Evolutionary conservation across 2,888 invertebrate species (phyloP).

Genomic region (Argyra leucocephala): DNA sequence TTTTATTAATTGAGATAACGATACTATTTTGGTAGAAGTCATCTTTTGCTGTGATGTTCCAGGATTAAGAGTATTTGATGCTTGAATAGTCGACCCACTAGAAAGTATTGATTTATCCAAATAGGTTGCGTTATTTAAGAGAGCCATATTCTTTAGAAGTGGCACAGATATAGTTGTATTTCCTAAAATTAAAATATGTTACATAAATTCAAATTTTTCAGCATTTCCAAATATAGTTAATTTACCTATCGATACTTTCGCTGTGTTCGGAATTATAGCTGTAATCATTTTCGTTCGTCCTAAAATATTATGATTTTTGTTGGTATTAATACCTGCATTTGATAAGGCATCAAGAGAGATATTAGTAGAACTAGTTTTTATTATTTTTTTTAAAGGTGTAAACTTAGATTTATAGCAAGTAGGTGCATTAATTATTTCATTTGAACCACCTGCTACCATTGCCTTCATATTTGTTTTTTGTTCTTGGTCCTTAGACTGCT

Average conservation of each 20-base stretch:
- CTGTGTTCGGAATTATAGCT: constrained; percentile 52
- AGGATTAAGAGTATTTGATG: constrained; percentile 31
- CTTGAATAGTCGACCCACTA: constrained; percentile 24
- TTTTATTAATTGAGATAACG: constrained; percentile 38
- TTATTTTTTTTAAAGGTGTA: neutral
- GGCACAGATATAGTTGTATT: constrained; percentile 44
- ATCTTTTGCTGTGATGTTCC: constrained; percentile 34
- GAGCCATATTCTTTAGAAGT: constrained; percentile 31
- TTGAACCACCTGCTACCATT: neutral
- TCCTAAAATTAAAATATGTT: constrained; percentile 16
- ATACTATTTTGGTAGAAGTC: constrained; percentile 37
- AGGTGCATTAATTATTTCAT: neutral
- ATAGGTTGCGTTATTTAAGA: constrained; percentile 27
- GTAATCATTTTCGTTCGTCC: constrained; percentile 28
- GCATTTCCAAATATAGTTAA: constrained; percentile 16
- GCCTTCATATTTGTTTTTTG: neutral
- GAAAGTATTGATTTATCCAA: constrained; percentile 27
- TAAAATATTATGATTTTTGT: neutral
- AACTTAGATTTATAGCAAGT: neutral
- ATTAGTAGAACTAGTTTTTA: neutral
- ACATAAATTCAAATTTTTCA: neutral
- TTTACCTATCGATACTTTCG: constrained; percentile 41
- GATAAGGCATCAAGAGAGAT: neutral
- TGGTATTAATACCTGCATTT: neutral
- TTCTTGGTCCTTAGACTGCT: neutral